Base-by-base conservation (phyloP, 2,797 vertebrate species). In the Tenualosa ilisha region DNA sequence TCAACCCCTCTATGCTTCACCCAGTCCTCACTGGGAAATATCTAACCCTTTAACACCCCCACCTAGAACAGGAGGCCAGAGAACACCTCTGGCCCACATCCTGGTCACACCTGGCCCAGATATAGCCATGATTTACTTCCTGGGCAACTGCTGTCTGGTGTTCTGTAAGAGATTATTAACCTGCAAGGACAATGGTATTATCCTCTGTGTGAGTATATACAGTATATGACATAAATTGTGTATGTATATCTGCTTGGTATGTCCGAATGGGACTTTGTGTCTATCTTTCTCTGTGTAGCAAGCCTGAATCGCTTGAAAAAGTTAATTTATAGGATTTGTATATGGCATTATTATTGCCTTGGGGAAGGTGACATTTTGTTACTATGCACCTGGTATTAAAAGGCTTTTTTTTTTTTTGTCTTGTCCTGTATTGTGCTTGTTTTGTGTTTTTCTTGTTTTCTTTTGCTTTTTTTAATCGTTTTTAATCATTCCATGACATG, bases 241-340 rank as follows among this genome's bases (percentile, higher is more conserved):
- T 85, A 37, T 90, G 86, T 88, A 86, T 84, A 88, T 89, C 86
- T 86, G 85, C 83, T 83, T 8, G 20, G 40, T 46, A 79, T 61
- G 12, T 26, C 46, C 59, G 49, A 86, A n/a, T 81, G 51, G 43
- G 31, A 50, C 65, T 75, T 84, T 17, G 82, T 22, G 12, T 82
- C 24, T 17, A 3, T 59, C 37, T 59, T 22, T 79, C 40, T 79
- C 65, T 79, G 8, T 46, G 72, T 79, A 46, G 72, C 72, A 46
- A 79, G 40, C 40, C 15, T 79, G 17, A 20, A 46, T 37, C 20
- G 22, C 72, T 79, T 79, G 22, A 22, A 79, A 79, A 79, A 22
- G 72, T 79, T 79, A 46, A 79, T 79, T 79, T 79, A 79, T 79
- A 79, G 72, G 46, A 79, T 79, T 79, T 79, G 68, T 37, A 20